Conservation (phyloP, 2,113 vertebrate genomes). For the Burhinus oedicnemus region DNA sequence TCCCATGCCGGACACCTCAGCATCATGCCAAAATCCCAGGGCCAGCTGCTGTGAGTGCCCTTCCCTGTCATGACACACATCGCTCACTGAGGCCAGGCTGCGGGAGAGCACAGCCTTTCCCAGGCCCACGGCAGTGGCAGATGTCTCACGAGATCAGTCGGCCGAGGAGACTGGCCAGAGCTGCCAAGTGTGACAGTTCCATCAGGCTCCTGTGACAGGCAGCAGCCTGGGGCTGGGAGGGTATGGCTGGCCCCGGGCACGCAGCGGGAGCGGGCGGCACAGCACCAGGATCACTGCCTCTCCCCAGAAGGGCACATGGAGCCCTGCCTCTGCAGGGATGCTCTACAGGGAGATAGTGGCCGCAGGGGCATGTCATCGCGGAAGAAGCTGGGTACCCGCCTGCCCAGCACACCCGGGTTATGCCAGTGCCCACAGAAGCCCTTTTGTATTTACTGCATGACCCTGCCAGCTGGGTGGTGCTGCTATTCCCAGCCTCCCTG, state of each 20-base stretch:
- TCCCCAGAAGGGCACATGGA: fast-evolving
- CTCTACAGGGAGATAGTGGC: fast-evolving
- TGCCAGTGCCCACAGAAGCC: neutral
- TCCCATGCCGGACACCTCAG: neutral
- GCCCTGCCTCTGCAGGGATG: neutral
- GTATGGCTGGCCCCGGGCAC: neutral
- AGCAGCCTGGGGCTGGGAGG: neutral
- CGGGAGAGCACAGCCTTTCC: neutral
- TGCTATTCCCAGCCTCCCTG: neutral
- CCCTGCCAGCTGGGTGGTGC: neutral
- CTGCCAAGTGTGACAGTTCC: constrained; percentile 37
- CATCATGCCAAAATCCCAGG: neutral
- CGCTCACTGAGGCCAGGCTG: fast-evolving
- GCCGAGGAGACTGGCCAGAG: neutral
- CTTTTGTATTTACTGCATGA: fast-evolving
- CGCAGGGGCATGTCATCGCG: fast-evolving
- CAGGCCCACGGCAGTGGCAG: neutral
- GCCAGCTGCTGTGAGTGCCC: neutral
- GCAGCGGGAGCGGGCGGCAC: neutral
- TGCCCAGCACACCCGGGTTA: fast-evolving
- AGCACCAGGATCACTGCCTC: neutral
- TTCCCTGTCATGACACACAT: fast-evolving
- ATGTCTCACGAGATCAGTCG: neutral
- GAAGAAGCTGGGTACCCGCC: neutral
- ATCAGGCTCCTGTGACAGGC: neutral